A percentile compares a stretch with the other conserved stretches of the same genome.
Conservation (phyloP, 2,797 vertebrate species). For the Scomberomorus guttatus region DNA sequence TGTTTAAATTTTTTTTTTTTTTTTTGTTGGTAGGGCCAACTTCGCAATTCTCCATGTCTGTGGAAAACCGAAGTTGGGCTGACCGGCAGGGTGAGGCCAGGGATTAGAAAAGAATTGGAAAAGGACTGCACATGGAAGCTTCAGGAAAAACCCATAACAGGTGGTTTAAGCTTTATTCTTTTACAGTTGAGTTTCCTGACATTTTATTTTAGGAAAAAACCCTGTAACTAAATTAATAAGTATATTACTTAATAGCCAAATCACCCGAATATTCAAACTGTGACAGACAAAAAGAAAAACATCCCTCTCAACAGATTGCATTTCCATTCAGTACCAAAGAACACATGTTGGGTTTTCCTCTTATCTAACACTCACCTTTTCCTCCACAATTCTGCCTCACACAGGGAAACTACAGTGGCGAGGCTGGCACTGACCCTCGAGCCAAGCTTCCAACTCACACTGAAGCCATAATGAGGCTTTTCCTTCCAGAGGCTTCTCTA, state of each 20-base stretch:
- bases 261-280: background rate
- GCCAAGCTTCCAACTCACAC: constrained; percentile 62
- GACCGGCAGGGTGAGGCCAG: background rate
- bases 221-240: background rate
- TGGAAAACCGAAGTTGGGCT: constrained; percentile 22
- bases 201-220: background rate
- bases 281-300: background rate
- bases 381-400: constrained; percentile 10
- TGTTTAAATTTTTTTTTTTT: background rate
- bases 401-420: constrained; percentile 49
- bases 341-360: background rate
- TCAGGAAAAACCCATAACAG: constrained; percentile 10
- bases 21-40: background rate
- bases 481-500: constrained; percentile 76
- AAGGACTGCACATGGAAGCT: background rate
- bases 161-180: constrained; percentile 1
- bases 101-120: constrained; percentile 9
- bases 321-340: background rate
- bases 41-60: background rate
- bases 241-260: background rate
- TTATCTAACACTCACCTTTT: constrained; percentile 32
- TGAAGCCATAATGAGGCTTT: constrained; percentile 75
- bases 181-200: background rate
- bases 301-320: background rate
- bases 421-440: constrained; percentile 69